These are phyloP conservation scores for Jordanella pulchra DNA, from an alignment of 2,797 vertebrate species.

Conservation along the genomic window DNA sequence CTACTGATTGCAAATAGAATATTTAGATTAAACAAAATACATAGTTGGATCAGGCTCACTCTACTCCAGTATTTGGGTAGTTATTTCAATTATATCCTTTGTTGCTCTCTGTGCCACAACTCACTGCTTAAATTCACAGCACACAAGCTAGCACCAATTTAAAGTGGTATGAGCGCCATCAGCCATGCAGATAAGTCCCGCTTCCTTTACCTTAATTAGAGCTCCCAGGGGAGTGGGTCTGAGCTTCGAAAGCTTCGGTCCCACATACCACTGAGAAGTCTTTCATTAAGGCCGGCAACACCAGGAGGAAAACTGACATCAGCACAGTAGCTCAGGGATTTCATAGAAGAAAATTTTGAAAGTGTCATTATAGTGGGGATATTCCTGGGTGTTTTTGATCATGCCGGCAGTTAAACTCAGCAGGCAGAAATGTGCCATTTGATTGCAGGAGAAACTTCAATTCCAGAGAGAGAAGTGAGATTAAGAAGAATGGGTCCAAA, in stretches of 20 bases:
- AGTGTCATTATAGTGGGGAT: conserved; percentile 41
- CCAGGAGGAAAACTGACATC: conserved; percentile 37
- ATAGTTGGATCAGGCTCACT: conserved; percentile 50
- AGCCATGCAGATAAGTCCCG: conserved; percentile 79
- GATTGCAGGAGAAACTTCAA: conserved; percentile 16
- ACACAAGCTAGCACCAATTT: conserved; percentile 35
- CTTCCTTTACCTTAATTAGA: conserved; percentile 82
- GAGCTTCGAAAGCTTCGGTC: conserved; percentile 58
- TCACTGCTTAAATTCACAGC: conserved; percentile 46
- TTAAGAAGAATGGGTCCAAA: background rate
- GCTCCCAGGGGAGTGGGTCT: conserved; percentile 73
- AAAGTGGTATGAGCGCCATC: conserved; percentile 65
- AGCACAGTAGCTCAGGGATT: conserved; percentile 27
- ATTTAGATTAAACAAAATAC: conserved; percentile 63
- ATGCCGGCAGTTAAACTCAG: conserved; percentile 39
- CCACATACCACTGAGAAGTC: conserved; percentile 51
- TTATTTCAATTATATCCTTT: background rate
- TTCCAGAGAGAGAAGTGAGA: conserved; percentile 22
- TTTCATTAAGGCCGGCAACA: conserved; percentile 56
- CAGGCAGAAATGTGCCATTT: conserved; percentile 42
- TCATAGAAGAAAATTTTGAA: conserved; percentile 40
- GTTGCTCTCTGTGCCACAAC: conserved; percentile 28
- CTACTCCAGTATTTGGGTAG: conserved; percentile 36
- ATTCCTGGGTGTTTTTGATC: conserved; percentile 44
- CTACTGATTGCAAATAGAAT: conserved; percentile 55